Evolutionary conservation across 2,113 vertebrate species (phyloP).

Genomic region (Laticauda colubrina): DNA sequence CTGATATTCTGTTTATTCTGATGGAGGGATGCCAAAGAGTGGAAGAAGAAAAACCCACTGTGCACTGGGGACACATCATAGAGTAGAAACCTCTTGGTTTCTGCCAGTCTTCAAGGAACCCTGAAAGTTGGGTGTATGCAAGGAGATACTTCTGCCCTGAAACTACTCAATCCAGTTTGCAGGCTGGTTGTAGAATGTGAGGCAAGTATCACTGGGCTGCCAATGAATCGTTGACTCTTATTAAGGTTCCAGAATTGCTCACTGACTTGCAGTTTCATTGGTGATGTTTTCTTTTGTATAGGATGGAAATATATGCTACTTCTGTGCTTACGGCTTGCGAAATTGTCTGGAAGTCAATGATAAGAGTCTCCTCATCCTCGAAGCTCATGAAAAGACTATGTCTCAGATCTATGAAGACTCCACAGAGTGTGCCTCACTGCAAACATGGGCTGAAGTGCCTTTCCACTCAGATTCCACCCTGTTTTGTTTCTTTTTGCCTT

Average conservation of each 20-base stretch:
- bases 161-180: not conserved
- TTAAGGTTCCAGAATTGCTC: not conserved
- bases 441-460: not conserved
- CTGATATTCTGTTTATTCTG: not conserved
- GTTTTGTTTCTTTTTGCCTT: not conserved
- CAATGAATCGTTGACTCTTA: not conserved
- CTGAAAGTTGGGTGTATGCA: not conserved
- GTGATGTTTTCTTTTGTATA: not conserved
- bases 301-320: not conserved
- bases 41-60: not conserved
- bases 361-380: not conserved
- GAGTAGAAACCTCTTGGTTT: not conserved
- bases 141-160: not conserved
- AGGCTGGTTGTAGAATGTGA: not conserved
- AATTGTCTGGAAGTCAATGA: not conserved
- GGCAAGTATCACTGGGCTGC: not conserved
- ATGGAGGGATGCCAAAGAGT: not conserved
- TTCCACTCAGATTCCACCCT: not conserved
- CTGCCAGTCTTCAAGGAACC: not conserved
- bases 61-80: not conserved
- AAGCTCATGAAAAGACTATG: not conserved
- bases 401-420: not conserved
- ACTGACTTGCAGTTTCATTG: not conserved
- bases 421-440: not conserved
- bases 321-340: not conserved